Conservation (phyloP, 1,140 invertebrate genomes). For the Sweltsa coloradensis region DNA sequence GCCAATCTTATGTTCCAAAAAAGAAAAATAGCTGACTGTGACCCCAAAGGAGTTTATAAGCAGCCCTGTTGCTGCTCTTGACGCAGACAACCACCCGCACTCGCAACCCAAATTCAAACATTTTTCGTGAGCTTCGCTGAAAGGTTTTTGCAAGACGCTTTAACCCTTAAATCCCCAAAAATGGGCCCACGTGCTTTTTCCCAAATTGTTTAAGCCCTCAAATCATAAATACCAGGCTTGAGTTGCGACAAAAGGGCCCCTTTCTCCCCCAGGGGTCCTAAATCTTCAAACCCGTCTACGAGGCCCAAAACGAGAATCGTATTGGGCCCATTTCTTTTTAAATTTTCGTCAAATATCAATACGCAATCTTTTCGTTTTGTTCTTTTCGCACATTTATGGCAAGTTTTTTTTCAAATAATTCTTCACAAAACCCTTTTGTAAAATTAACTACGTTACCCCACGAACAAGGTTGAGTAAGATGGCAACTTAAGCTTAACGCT, state of each 20-base stretch:
- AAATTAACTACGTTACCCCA: conserved; percentile 8
- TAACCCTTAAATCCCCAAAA: conserved; percentile 10
- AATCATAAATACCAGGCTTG: conserved; percentile 12
- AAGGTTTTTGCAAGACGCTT: conserved; percentile 1
- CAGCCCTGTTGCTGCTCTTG: conserved; percentile 7
- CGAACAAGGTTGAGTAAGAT: neutral
- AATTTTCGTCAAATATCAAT: conserved; percentile 7
- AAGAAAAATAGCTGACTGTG: conserved; percentile 2
- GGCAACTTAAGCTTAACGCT: conserved; percentile 7
- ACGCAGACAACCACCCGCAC: conserved; percentile 12
- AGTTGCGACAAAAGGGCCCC: conserved; percentile 1
- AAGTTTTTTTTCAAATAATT: conserved; percentile 1
- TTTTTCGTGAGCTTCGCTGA: conserved; percentile 4
- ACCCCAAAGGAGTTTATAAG: neutral
- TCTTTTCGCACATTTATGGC: conserved; percentile 3
- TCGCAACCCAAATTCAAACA: conserved; percentile 6
- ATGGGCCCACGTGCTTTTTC: conserved; percentile 14
- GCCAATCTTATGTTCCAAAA: neutral
- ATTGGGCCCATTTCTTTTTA: conserved; percentile 3
- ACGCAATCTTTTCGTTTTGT: conserved; percentile 3
- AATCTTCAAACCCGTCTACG: conserved; percentile 8
- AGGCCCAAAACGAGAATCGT: conserved; percentile 8
- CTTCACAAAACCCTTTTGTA: conserved; percentile 2
- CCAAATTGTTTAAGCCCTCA: conserved; percentile 8
- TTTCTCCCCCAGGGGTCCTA: conserved; percentile 3